phyloP scores from a whole-genome alignment of 2,888 invertebrate species.

The Stenodera caucasica region DNA sequence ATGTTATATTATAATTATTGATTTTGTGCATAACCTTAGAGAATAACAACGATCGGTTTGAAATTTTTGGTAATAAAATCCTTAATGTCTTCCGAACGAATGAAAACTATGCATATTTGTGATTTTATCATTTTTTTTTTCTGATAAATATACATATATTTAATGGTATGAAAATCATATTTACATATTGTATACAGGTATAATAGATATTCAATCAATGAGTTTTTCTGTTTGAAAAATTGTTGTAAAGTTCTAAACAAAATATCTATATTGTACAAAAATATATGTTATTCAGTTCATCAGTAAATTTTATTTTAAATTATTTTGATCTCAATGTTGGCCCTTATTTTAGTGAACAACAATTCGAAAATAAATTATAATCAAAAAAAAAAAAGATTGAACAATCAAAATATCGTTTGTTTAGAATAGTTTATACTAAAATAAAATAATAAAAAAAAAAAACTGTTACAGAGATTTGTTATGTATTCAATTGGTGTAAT shows the following conservation, averaged over 20 bases:
- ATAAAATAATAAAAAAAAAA: slow-evolving; percentile 25
- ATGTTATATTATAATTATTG: slow-evolving; percentile 5
- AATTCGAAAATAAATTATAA: slow-evolving; percentile 23
- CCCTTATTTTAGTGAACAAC: slow-evolving; percentile 25
- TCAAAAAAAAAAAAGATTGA: slow-evolving; percentile 33
- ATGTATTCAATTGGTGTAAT: slow-evolving; percentile 48
- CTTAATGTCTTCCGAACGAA: slow-evolving; percentile 45
- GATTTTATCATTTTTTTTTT: slow-evolving; percentile 33
- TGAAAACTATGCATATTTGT: slow-evolving; percentile 37
- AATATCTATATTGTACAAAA: slow-evolving; percentile 13
- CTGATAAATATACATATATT: slow-evolving; percentile 22
- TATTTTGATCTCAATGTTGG: slow-evolving; percentile 7
- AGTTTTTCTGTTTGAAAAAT: slow-evolving; percentile 13
- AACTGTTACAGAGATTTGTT: slow-evolving; percentile 46
- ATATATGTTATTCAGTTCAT: slow-evolving; percentile 20
- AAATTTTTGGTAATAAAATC: slow-evolving; percentile 34
- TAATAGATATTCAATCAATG: slow-evolving; percentile 19
- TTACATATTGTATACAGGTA: slow-evolving; percentile 30
- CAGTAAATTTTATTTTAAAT: slow-evolving; percentile 17
- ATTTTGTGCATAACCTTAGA: slow-evolving; percentile 15
- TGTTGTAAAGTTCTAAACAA: slow-evolving; percentile 21
- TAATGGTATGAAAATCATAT: slow-evolving; percentile 27
- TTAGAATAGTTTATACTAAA: slow-evolving; percentile 38
- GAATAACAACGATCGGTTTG: slow-evolving; percentile 28
- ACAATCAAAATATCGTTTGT: slow-evolving; percentile 46